A percentile compares a stretch with the other conserved stretches of the same genome.
These are phyloP conservation scores for Leucophenga montana DNA, from an alignment of 2,888 invertebrate genomes.

Conservation along the genomic window DNA sequence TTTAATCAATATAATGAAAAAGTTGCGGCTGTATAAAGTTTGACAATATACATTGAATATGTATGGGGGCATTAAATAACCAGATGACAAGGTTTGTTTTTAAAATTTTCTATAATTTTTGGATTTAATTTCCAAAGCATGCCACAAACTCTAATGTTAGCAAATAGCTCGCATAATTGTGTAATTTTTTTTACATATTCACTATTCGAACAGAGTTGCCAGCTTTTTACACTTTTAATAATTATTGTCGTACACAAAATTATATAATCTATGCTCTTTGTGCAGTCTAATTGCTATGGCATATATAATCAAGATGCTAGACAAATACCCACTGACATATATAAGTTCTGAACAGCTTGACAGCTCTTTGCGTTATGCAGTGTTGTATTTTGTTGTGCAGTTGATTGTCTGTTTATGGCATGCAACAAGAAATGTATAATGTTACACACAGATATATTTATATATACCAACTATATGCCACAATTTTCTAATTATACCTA, in stretches of 20 bases:
- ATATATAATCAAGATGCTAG: no score
- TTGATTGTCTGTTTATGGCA: background rate
- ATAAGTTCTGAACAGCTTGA: background rate
- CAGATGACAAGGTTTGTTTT: no score
- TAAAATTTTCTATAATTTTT: no score
- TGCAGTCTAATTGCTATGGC: no score
- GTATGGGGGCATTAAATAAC: no score
- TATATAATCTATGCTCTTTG: no score
- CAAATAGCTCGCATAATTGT: conserved; percentile 38
- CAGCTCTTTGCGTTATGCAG: background rate
- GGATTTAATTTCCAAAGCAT: no score
- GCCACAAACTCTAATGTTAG: no score
- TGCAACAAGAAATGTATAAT: conserved; percentile 41
- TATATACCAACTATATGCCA: conserved; percentile 51
- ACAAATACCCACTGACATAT: background rate
- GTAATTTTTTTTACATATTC: conserved; percentile 55
- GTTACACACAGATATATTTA: conserved; percentile 19
- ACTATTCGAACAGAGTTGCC: background rate
- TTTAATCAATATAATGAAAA: conserved; percentile 28
- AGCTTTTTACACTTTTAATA: background rate
- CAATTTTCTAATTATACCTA: conserved; percentile 65
- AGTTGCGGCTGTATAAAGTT: background rate
- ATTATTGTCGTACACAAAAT: no score
- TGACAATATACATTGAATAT: no score
- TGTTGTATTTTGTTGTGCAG: conserved; percentile 24